Conservation (phyloP, 2,888 invertebrate species). For the Anthrax anthrax region DNA sequence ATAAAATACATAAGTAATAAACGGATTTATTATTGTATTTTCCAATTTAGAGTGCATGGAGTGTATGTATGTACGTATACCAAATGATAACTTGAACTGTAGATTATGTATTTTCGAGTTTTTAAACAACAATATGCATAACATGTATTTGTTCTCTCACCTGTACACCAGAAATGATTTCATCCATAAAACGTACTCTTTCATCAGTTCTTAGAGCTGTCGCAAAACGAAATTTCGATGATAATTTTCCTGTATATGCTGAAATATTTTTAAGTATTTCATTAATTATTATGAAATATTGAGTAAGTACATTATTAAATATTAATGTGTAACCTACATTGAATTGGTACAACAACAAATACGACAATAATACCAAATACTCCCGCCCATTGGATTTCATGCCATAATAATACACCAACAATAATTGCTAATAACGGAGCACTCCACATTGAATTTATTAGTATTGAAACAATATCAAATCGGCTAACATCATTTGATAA, state of each 20-base stretch:
- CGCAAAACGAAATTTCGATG: constrained; percentile 32
- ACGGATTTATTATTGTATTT: too few species aligned
- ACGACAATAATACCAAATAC: constrained; percentile 57
- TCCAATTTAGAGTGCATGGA: too few species aligned
- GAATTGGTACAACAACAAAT: constrained; percentile 58
- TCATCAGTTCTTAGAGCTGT: constrained; percentile 53
- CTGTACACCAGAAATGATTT: constrained; percentile 50
- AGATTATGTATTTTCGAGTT: too few species aligned
- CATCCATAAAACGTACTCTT: constrained; percentile 63
- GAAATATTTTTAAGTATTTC: constrained; percentile 1
- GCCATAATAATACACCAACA: constrained; percentile 54
- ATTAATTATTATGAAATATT: background rate
- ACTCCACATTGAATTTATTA: constrained; percentile 69
- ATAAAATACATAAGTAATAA: too few species aligned
- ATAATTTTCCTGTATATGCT: constrained; percentile 23
- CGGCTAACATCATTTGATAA: constrained; percentile 78
- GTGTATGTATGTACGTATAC: too few species aligned
- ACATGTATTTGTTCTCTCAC: too few species aligned
- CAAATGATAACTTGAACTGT: too few species aligned
- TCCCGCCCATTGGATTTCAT: constrained; percentile 47
- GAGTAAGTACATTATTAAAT: background rate
- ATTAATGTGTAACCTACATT: constrained; percentile 41
- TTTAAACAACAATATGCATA: too few species aligned
- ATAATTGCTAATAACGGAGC: constrained; percentile 51
- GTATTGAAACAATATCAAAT: constrained; percentile 61